Percentiles rank a stretch among this genome's conserved stretches.
Conservation (phyloP, 2,113 vertebrate genomes). For the Proteles cristata region DNA sequence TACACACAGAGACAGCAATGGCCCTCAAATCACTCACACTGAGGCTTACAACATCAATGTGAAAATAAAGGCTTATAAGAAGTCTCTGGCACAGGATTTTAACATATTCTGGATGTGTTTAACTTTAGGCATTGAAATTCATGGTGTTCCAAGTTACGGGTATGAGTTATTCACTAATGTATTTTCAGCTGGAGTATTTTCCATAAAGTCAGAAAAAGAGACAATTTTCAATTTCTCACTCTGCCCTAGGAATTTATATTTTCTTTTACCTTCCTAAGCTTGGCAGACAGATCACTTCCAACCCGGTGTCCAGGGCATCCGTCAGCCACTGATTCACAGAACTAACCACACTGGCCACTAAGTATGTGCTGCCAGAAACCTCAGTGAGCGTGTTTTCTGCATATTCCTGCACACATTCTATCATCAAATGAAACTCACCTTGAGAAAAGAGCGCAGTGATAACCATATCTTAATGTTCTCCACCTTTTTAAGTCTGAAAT, state of each 20-base stretch:
- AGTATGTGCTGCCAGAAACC: background rate
- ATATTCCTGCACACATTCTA: background rate
- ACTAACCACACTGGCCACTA: background rate
- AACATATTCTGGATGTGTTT: background rate
- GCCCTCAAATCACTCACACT: background rate
- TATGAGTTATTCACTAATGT: background rate
- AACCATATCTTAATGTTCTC: conserved; percentile 99
- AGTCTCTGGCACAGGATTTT: background rate
- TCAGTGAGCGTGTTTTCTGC: background rate
- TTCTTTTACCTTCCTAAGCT: background rate
- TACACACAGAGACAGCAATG: fast-evolving
- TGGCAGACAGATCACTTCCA: background rate
- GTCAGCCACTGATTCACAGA: background rate
- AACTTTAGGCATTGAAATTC: background rate
- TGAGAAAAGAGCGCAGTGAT: conserved; percentile 96
- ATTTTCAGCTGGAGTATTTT: background rate
- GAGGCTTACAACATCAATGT: background rate
- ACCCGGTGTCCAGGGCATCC: background rate
- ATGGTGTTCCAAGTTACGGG: background rate
- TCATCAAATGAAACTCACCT: conserved; percentile 85
- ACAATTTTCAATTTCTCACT: background rate
- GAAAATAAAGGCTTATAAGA: background rate
- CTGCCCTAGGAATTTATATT: background rate
- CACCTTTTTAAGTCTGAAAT: conserved; percentile 98
- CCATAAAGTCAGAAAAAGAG: background rate